Conservation (phyloP, 2,888 invertebrate genomes). For the Agrilus cyanescens region DNA sequence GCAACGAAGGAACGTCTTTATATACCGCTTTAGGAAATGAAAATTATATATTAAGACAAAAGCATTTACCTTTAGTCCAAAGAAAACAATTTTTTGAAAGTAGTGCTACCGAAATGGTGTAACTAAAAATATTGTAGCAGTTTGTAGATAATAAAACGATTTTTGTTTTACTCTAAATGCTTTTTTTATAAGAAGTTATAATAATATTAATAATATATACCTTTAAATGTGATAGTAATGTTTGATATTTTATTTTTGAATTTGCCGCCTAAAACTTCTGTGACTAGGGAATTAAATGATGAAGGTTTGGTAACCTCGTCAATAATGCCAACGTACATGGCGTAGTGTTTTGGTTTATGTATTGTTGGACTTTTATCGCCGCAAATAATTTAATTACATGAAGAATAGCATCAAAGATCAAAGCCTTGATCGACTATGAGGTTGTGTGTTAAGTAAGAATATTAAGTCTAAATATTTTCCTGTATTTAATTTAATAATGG, state of each 20-base stretch:
- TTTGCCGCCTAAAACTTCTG: no score
- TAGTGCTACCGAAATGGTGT: background rate
- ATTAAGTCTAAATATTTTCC: background rate
- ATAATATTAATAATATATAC: no score
- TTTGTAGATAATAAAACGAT: background rate
- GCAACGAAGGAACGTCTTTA: constrained; percentile 44
- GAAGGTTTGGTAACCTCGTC: no score
- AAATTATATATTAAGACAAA: constrained; percentile 51
- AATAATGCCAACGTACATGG: no score
- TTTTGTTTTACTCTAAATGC: constrained; percentile 1
- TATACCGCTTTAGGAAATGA: constrained; percentile 61
- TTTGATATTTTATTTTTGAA: no score
- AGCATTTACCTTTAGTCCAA: constrained; percentile 49
- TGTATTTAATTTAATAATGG: constrained; percentile 23
- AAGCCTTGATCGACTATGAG: background rate
- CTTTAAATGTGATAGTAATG: no score
- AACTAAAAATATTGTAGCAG: no score
- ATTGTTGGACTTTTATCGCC: no score
- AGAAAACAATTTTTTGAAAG: constrained; percentile 54
- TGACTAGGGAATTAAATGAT: no score
- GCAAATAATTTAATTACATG: no score
- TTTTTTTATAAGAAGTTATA: background rate
- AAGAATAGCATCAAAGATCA: no score
- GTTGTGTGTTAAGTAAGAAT: background rate
- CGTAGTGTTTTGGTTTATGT: no score